Evolutionary conservation across 2,888 invertebrate species (phyloP), one percentile per base, ranked within the genome.

Genomic region (Eucera pruinosa): DNA sequence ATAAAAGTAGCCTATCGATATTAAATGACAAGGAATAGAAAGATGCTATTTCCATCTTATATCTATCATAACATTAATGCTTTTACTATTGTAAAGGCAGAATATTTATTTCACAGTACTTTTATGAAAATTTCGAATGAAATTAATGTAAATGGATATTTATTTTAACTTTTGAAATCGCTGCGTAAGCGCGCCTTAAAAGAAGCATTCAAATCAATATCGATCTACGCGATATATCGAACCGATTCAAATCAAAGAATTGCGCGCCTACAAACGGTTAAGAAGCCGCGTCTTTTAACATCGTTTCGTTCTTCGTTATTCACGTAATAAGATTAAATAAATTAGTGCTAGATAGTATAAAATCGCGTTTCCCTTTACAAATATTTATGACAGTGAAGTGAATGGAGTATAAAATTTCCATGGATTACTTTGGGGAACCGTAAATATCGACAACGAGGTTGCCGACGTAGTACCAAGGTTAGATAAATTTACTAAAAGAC

Each of bases 141-240:
- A n/a, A n/a, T n/a, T n/a, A n/a, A n/a, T n/a, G n/a, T n/a, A n/a
- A n/a, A n/a, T n/a, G n/a, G n/a, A n/a, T n/a, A n/a, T n/a, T n/a
- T n/a, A n/a, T n/a, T n/a, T n/a, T n/a, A n/a, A n/a, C n/a, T 33
- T 33, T 33, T 7, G 33, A 54, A 58, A 58, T 27, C 2, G 13
- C 9, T 3, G 4, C 33, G 25, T 18, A 18, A 3, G 7, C 5
- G 18, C 33, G n/a, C n/a, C n/a, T n/a, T n/a, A n/a, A 11, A n/a
- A 2, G 18, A 0, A 33, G 0, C 6, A 11, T 65, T 70, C 13
- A 55, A 64, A 52, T 39, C 18, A 0, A 15, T 74, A 74, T 74
- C 74, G 58, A 73, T 58, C 11, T 27, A 23, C 27, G 2, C 6
- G 1, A 50, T 50, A 2, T 57, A 64, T 74, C 64, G 73, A 58